Evolutionary conservation across 1,140 invertebrate genomes (phyloP).

Genomic region (Globodera rostochiensis): DNA sequence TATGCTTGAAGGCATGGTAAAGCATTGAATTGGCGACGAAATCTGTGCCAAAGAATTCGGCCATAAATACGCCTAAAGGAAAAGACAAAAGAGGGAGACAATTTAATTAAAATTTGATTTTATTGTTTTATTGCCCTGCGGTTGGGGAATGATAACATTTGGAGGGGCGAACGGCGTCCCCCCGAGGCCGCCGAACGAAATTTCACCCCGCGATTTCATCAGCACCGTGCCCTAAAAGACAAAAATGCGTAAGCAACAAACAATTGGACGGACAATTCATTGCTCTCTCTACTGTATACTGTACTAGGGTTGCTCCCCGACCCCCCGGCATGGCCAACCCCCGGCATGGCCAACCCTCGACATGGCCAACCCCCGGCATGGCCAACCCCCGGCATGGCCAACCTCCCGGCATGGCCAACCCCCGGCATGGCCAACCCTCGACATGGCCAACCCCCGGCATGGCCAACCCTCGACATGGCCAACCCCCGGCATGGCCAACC

Average conservation of each 20-base stretch:
- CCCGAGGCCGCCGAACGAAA: slow-evolving; percentile 53
- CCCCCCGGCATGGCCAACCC: no score
- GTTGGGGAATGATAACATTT: slow-evolving; percentile 59
- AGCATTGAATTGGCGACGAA: slow-evolving; percentile 65
- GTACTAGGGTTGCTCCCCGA: no score
- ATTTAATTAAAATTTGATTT: neutral
- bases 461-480: no score
- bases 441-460: no score
- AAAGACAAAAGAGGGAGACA: slow-evolving; percentile 11
- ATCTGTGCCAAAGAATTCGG: slow-evolving; percentile 62
- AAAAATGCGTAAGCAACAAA: neutral
- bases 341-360: no score
- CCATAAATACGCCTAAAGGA: slow-evolving; percentile 60
- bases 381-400: no score
- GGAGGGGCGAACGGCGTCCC: slow-evolving; percentile 64
- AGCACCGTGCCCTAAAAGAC: slow-evolving; percentile 51
- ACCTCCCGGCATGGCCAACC: no score
- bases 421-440: no score
- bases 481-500: no score
- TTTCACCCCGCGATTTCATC: slow-evolving; percentile 62
- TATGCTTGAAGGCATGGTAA: slow-evolving; percentile 62
- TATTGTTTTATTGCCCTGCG: slow-evolving; percentile 47
- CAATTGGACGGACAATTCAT: no score
- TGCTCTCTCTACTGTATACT: no score
- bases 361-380: no score